These are phyloP conservation scores for Ptychoptera contaminata DNA, from an alignment of 2,888 invertebrate species.

Conservation along the genomic window DNA sequence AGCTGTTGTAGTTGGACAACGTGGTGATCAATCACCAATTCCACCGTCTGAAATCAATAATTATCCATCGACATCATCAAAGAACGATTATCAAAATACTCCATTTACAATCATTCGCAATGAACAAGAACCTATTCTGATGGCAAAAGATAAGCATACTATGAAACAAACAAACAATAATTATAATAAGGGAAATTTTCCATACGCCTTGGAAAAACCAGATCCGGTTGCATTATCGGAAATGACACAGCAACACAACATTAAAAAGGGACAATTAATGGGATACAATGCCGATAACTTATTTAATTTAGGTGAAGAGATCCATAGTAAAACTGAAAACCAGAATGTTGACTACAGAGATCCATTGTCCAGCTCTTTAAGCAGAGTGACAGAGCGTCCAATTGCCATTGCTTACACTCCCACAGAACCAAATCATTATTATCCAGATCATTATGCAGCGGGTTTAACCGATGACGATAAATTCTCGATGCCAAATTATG, in stretches of 20 bases:
- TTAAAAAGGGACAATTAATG: conserved; percentile 25
- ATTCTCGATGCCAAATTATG: conserved; percentile 33
- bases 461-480: conserved; percentile 13
- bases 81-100: conserved; percentile 28
- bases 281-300: conserved; percentile 5
- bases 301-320: conserved; percentile 16
- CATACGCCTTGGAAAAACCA: conserved; percentile 46
- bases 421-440: conserved; percentile 31
- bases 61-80: conserved; percentile 13
- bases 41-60: conserved; percentile 28
- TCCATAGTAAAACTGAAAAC: conserved; percentile 9
- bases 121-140: conserved; percentile 32
- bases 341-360: conserved; percentile 14
- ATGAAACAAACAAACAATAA: conserved; percentile 11
- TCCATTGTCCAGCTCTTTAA: conserved; percentile 27
- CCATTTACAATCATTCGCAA: conserved; percentile 29
- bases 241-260: conserved; percentile 18
- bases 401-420: conserved; percentile 51
- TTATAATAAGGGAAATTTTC: conserved; percentile 38
- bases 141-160: conserved; percentile 24
- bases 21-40: conserved; percentile 34
- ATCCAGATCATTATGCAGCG: conserved; percentile 6
- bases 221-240: conserved; percentile 29
- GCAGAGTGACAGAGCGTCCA: conserved; percentile 37
- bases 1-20: conserved; percentile 37